Base-by-base conservation (phyloP, 53 echinoderm and acorn worm species). In the Apostichopus leukothele region DNA sequence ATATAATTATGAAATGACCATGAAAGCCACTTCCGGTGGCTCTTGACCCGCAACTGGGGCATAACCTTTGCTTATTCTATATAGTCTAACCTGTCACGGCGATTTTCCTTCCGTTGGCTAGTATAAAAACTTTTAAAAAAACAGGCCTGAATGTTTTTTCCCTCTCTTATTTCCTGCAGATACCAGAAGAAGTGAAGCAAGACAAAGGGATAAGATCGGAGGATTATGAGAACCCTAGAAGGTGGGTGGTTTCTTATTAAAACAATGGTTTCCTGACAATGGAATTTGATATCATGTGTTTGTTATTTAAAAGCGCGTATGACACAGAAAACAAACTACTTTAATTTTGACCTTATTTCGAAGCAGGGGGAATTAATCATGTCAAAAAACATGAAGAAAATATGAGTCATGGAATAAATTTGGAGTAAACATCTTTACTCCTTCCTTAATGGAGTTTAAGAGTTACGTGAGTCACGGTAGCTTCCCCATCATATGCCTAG, bases 221-320 rank as follows among this genome's bases (percentile, higher is more conserved):
- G 52, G 96, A 96, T 25, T 90, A 91, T 53, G 96, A 96, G 89
- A 96, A 96, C 79, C 91, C 92, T 59, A 92, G 94, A 76, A 91
- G 96, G 96, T 96, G 50, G 84, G 84, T 84, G 84, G 84, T 66
- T 71, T 71, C 18, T 16, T 71, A 71, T 18, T 71, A 71, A 16
- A n/a, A 19, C 71, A 71, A 71, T 71, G 18, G 71, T 71, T 71
- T 71, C 71, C 71, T 71, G 71, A 71, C 20, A 71, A 71, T 71
- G 18, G 18, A 6, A 5, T 5, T n/a, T 68, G 18, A 57, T 71
- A 71, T 71, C 4, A 71, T 19, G 71, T 71, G 71, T 71, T 71
- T 71, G 71, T 71, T 19, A 71, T 71, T n/a, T 71, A 71, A 21
- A 18, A 18, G 71, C 14, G 14, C 71, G 18, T 71, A 57, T 57